Evolutionary conservation across 2,113 vertebrate genomes (phyloP), one percentile per base, ranked within the genome.

Genomic region (Acrocephalus kingi): DNA sequence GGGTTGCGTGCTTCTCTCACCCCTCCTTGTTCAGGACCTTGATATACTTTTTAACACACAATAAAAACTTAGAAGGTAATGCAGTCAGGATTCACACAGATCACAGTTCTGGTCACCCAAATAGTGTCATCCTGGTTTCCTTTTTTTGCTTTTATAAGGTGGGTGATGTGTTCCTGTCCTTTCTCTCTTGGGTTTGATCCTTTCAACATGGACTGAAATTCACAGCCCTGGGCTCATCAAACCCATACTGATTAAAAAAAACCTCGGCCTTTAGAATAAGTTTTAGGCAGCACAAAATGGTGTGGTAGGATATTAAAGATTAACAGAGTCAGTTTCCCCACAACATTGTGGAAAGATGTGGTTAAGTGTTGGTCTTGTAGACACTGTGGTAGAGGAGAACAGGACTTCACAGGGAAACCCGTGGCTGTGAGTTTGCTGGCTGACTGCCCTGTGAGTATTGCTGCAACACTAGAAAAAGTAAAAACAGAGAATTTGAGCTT

Each of bases 311-410:
- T 56, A 49, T 56, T 68, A 73, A 68, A 81, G n/a, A 21, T 25
- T 25, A 51, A 45, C 33, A 37, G 18, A 13, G 15, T 64, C n/a
- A 41, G 33, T 22, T 52, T 79, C 27, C 46, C 30, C 31, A 27
- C 17, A 69, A 1, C 15, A 2, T 0, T 69, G 15, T 67, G 31
- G 58, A 15, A 71, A 79, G 49, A 49, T 1, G 0, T 33, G 35
- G 31, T 51, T 51, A 59, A n/a, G 12, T 49, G 13, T 64, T 80
- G 41, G 9, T 62, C 58, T 76, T 82, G 37, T 18, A 62, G 17
- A 28, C 10, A 21, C 45, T 4, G 9, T 20, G 13, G 18, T 83
- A 72, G 54, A 63, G 28, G 37, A 61, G 31, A 91, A 19, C 24
- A 73, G 27, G 37, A 64, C 11, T 68, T 71, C 15, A 55, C 5